Evolutionary conservation across 2,888 invertebrate genomes (phyloP).

Genomic region (Panzeria rudis): DNA sequence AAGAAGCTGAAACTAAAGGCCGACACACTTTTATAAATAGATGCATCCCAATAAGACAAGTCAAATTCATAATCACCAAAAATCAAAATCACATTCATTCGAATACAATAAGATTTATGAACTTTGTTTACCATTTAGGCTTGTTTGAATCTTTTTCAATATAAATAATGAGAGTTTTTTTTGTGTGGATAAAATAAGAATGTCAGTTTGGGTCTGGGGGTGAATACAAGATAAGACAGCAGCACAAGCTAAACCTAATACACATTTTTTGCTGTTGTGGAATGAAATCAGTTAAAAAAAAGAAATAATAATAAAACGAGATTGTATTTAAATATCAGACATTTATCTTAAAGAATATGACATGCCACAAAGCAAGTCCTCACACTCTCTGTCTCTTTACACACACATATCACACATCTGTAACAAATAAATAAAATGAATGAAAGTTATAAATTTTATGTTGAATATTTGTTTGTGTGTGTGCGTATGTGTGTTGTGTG

Average conservation of each 20-base stretch:
- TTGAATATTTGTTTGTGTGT: not conserved
- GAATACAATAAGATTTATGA: constrained; percentile 17
- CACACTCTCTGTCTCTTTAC: not conserved
- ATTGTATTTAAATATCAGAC: constrained; percentile 54
- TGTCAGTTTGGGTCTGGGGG: constrained; percentile 1
- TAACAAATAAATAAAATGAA: constrained; percentile 14
- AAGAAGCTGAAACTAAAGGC: not conserved
- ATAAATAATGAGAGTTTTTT: constrained; percentile 30
- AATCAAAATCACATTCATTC: constrained; percentile 2
- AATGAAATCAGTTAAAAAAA: constrained; percentile 7
- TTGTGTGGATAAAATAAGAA: not conserved
- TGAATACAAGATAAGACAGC: constrained; percentile 34
- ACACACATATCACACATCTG: constrained; percentile 16
- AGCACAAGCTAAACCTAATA: constrained; percentile 18
- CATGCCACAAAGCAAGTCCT: constrained; percentile 14
- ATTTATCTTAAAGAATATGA: constrained; percentile 51
- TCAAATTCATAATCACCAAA: constrained; percentile 27
- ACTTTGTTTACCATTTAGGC: constrained; percentile 4
- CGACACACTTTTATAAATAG: not conserved
- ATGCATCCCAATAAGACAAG: not conserved
- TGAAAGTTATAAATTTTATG: constrained; percentile 41
- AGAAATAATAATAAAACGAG: constrained; percentile 4
- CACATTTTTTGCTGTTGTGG: not conserved
- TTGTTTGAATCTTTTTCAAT: constrained; percentile 4
- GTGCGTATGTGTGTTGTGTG: not conserved